Evolutionary conservation across 2,888 invertebrate genomes (phyloP), one percentile per base, ranked within the genome.

Genomic region (Andrena marginata): DNA sequence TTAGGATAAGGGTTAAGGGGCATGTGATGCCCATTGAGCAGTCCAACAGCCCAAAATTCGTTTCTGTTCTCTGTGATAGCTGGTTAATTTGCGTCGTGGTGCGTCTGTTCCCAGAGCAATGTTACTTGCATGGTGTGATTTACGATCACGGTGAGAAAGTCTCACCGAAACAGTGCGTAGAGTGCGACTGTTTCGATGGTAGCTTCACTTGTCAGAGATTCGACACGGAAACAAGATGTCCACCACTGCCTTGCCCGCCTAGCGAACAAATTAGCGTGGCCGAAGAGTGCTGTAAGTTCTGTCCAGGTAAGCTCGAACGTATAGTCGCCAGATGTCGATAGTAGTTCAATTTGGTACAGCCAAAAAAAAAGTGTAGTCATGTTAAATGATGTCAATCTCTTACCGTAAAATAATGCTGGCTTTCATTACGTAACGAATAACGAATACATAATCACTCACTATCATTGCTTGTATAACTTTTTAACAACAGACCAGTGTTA

Each of bases 261-360:
- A 95, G 96, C 85, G 96, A 97, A 92, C 97, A 97, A 94, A 96
- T 98, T 94, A 96, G 96, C 89, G 97, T 97, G 82, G 96, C 97
- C 68, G 98, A 97, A 80, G 97, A 97, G 94, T 98, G 98, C 95
- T 98, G 98, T 95, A 97, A 97, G 94, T 97, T 97, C 93, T 98
- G 98, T 94, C 97, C 97, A 95, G 98, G 98, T 97, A 94, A 86
- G 89, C 70, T 35, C 13, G 5, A 26, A 7, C 10, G 1, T 1
- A 42, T 42, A 42, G 16, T 42, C 63, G 7, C 4, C 20, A 20
- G 31, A 33, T 33, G 23, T 54, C 2, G 7, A 51, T 31, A 8
- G 7, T n/a, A n/a, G 29, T 31, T 29, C 16, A 60, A 60, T 60
- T 31, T 31, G 7, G 31, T 60, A 60, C 60, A 60, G 60, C 31